Base-by-base conservation (phyloP, 2,888 invertebrate species). In the Rotaria macrura region DNA sequence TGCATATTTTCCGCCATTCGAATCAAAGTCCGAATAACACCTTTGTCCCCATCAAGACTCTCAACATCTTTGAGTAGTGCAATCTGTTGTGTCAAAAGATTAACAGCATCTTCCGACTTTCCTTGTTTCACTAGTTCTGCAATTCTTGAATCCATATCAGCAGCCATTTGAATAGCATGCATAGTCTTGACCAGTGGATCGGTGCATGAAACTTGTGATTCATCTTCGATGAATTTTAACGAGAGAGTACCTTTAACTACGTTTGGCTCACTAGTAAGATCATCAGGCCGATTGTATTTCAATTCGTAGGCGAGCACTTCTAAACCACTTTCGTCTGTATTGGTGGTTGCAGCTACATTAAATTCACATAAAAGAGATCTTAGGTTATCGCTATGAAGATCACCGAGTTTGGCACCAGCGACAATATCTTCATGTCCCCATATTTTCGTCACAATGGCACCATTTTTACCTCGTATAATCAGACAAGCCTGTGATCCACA, bases 381-480 rank as follows among this genome's bases (percentile, higher is more conserved):
- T 10, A 43, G 23, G 14, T 79, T 79, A 38, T 79, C 38, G 10
- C 2, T 79, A 79, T 40, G 25, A 25, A 79, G 74, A 79, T 79
- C 74, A 12, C 74, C 74, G 25, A 79, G 38, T n/a, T 40, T 79
- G 9, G 74, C 74, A 23, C 74, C 74, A 23, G 25, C 74, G n/a
- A 79, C 74, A 43, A 79, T 29, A 79, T 79, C 25, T 4, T 79
- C 74, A 79, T 79, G 74, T 7, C 74, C 74, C 74, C 74, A 79
- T 9, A 79, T 79, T 43, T 79, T 79, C 0, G 74, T 79, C 5
- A 79, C 74, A 79, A 40, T 43, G 6, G 74, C 74, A 29, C 74
- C 74, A 40, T 79, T 79, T 79, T 43, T 38, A 20, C 74, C 74
- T 12, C 74, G 74, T 25, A 79, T 5, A 20, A 79, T 29, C 40